phyloP scores from a whole-genome alignment of 2,113 vertebrate species.

The Danio rerio region GRCz12tu NC_133192.1:32914501-32915000 shows the following conservation, averaged over 20 bases:
- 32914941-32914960: too few species aligned
- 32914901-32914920: too few species aligned
- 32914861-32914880: too few species aligned
- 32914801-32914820: too few species aligned
- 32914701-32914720: neutral
- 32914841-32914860: too few species aligned
- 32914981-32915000: too few species aligned
- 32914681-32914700: neutral
- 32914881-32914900: too few species aligned
- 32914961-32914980: too few species aligned
- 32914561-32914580: slow-evolving; percentile 82
- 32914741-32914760: neutral
- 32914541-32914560: slow-evolving; percentile 69
- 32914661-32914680: neutral
- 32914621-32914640: slow-evolving; percentile 71
- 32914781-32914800: too few species aligned
- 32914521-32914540: neutral
- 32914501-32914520: neutral
- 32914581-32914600: slow-evolving; percentile 77
- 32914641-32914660: neutral
- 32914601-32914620: slow-evolving; percentile 58
- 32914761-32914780: too few species aligned
- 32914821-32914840: too few species aligned
- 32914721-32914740: neutral
- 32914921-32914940: too few species aligned